Evolutionary conservation across 2,797 vertebrate species (phyloP), one percentile per base, ranked within the genome.

Genomic region (Carapus acus): DNA sequence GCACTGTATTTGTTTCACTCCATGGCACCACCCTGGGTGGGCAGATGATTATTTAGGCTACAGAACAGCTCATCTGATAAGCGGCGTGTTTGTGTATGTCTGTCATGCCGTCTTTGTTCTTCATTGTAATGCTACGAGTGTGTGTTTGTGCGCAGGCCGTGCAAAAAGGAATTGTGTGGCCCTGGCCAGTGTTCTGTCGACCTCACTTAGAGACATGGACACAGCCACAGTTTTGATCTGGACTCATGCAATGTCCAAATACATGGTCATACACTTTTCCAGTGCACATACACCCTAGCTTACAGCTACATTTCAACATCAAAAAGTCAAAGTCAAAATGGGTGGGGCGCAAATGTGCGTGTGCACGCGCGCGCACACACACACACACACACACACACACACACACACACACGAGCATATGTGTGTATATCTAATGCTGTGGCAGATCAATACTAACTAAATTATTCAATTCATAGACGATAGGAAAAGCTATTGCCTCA

Each of bases 21-120:
- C 7, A 46, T 56, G 66, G 68, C 51, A 63, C 74, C 71, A 43
- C 49, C 61, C 48, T 52, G 61, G 67, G 70, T 55, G 69, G 71
- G 67, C 44, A 74, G 58, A 64, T 54, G 68, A 49, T 73, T 82
- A 78, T 83, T 79, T 78, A 73, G 77, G 64, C 80, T 79, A 57
- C 62, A 52, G 50, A 58, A 65, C 20, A 48, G 42, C 45, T 69
- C 44, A 76, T 78, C 65, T 65, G 71, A 75, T 67, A 65, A 13
- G 31, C 31, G 31, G 20, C 33, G 36, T 54, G 19, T 43, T 44
- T 43, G 8, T 52, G 40, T 20, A 18, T 45, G 59, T 47, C 55
- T 57, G 38, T 54, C 2, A 47, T 17, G 34, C 49, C 49, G 55
- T 27, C 48, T 54, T 56, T 69, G 43, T 65, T 73, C 50, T 48